phyloP scores from a whole-genome alignment of 1,140 invertebrate genomes.

The Diabrotica virgifera region DNA sequence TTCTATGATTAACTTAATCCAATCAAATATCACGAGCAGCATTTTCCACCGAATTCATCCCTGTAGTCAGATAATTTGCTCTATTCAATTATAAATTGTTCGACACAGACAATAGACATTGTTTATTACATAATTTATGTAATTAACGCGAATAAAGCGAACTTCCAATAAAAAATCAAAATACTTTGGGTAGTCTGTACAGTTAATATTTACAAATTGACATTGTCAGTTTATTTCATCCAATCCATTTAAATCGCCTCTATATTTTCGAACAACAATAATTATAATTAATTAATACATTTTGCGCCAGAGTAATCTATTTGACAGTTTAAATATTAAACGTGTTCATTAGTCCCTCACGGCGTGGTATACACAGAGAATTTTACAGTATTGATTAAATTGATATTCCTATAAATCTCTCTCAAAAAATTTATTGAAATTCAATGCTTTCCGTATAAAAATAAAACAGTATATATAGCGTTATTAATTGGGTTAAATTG shows the following conservation, averaged over 20 bases:
- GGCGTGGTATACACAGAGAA: too few relatives aligned
- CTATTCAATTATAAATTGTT: background rate
- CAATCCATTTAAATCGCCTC: background rate
- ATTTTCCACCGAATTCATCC: too few relatives aligned
- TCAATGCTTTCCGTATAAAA: too few relatives aligned
- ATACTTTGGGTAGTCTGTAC: background rate
- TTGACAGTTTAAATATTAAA: background rate
- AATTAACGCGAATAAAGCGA: background rate
- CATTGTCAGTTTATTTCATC: slow-evolving; percentile 2
- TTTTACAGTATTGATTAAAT: too few relatives aligned
- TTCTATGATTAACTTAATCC: too few relatives aligned
- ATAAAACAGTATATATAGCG: too few relatives aligned
- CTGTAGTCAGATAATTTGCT: too few relatives aligned
- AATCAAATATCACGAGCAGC: too few relatives aligned
- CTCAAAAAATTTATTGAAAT: too few relatives aligned
- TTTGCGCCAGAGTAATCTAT: background rate
- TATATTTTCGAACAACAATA: slow-evolving; percentile 3
- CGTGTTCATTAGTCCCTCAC: too few relatives aligned
- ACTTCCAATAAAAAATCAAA: background rate
- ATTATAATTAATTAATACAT: slow-evolving; percentile 1
- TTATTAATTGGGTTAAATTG: too few relatives aligned
- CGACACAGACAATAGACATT: background rate
- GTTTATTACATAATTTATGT: slow-evolving; percentile 1
- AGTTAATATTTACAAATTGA: slow-evolving; percentile 1
- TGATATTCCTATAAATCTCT: too few relatives aligned